Evolutionary conservation across 2,888 invertebrate genomes (phyloP).

Genomic region (Eupithecia pulchellata): DNA sequence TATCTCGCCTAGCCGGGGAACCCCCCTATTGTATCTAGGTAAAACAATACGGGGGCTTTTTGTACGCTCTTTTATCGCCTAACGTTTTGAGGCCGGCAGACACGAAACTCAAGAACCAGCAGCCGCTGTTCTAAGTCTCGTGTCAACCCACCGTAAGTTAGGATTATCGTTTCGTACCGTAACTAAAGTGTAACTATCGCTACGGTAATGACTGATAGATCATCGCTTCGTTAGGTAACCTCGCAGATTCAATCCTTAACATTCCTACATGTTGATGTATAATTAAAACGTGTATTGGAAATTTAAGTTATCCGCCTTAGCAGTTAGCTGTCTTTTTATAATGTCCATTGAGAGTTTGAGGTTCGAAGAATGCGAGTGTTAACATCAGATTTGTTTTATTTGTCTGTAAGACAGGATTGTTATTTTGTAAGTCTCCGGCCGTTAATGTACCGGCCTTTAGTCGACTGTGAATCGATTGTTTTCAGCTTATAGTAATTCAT

Average conservation of each 20-base stretch:
- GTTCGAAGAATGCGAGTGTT: constrained; percentile 12
- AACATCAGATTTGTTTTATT: constrained; percentile 53
- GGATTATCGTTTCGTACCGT: constrained; percentile 35
- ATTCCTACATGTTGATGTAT: constrained; percentile 41
- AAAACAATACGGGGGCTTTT: constrained; percentile 43
- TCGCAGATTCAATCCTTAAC: constrained; percentile 41
- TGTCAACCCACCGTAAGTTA: constrained; percentile 35
- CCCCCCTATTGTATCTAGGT: constrained; percentile 35
- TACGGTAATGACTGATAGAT: constrained; percentile 44
- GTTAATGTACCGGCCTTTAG: constrained; percentile 17
- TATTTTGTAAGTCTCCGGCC: constrained; percentile 31
- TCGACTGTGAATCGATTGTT: constrained; percentile 20
- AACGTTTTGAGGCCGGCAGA: constrained; percentile 26
- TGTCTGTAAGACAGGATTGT: constrained; percentile 65
- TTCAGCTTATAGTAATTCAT: constrained; percentile 26
- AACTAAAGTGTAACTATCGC: constrained; percentile 38
- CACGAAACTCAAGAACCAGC: constrained; percentile 11
- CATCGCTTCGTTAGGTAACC: constrained; percentile 37
- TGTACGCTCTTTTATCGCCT: constrained; percentile 36
- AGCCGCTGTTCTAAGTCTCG: constrained; percentile 15
- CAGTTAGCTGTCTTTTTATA: constrained; percentile 36
- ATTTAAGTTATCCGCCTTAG: constrained; percentile 47
- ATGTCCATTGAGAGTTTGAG: constrained; percentile 15
- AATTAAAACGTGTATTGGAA: constrained; percentile 39
- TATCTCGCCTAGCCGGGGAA: neutral